Percentiles rank a stretch among this genome's conserved stretches.
Conservation (phyloP, 2,888 invertebrate genomes). For the Chesias legatella region DNA sequence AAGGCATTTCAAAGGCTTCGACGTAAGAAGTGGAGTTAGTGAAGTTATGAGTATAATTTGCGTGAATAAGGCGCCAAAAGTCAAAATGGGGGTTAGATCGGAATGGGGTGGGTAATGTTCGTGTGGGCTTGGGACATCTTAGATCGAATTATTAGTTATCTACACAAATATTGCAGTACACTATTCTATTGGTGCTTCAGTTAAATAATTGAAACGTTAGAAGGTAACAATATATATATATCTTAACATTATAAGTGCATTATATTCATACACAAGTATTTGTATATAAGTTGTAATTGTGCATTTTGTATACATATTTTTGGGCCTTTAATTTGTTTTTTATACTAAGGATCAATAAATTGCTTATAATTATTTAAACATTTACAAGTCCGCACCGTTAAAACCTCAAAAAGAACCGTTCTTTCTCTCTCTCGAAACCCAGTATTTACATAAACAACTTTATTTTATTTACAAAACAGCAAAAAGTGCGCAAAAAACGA, state of each 20-base stretch:
- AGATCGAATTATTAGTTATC: constrained; percentile 24
- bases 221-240: constrained; percentile 45
- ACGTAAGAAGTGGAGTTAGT: constrained; percentile 16
- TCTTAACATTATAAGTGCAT: constrained; percentile 51
- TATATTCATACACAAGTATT: constrained; percentile 49
- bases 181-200: constrained; percentile 65
- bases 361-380: constrained; percentile 25
- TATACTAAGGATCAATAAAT: constrained; percentile 51
- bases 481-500: constrained; percentile 79
- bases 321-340: constrained; percentile 69
- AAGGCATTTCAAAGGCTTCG: constrained; percentile 24
- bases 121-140: constrained; percentile 8
- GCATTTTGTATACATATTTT: constrained; percentile 75
- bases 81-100: not conserved
- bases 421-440: constrained; percentile 54
- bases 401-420: constrained; percentile 44
- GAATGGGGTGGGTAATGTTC: constrained; percentile 11
- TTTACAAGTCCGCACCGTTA: constrained; percentile 27
- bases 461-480: constrained; percentile 71
- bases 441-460: constrained; percentile 52
- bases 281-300: constrained; percentile 69
- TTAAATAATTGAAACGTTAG: constrained; percentile 36
- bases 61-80: constrained; percentile 4
- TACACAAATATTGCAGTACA: constrained; percentile 47
- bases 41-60: constrained; percentile 13